These are phyloP conservation scores for Nemapogon koenigi DNA, from an alignment of 2,888 invertebrate genomes.

Conservation along the genomic window DNA sequence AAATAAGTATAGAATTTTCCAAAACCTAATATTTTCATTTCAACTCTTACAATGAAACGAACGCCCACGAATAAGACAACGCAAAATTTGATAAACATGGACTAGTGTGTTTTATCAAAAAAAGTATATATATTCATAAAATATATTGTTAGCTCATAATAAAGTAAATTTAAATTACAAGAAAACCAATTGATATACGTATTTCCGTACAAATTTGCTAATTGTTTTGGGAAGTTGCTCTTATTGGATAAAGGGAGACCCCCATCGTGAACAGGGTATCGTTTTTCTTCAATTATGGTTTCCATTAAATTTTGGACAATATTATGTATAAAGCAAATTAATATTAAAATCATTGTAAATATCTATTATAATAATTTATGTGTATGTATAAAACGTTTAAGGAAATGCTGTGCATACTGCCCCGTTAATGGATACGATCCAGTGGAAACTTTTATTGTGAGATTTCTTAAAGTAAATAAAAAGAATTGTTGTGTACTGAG, in stretches of 20 bases:
- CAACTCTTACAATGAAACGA: too few relatives aligned
- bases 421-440: constrained; percentile 62
- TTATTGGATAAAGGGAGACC: constrained; percentile 19
- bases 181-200: constrained; percentile 16
- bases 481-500: constrained; percentile 46
- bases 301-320: constrained; percentile 44
- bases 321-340: constrained; percentile 27
- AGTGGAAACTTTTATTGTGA: constrained; percentile 58
- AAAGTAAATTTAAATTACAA: background rate
- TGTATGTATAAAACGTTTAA: constrained; percentile 16
- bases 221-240: constrained; percentile 2
- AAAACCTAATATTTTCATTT: too few relatives aligned
- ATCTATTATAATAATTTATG: too few relatives aligned
- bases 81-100: too few relatives aligned
- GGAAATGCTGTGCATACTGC: constrained; percentile 55
- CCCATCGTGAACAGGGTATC: constrained; percentile 42
- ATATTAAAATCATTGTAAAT: constrained; percentile 32
- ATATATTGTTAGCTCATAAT: too few relatives aligned
- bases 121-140: too few relatives aligned
- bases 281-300: constrained; percentile 26
- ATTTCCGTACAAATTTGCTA: constrained; percentile 14
- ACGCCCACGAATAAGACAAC: too few relatives aligned
- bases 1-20: too few relatives aligned
- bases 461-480: constrained; percentile 53
- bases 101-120: too few relatives aligned